Evolutionary conservation across 2,797 vertebrate genomes (phyloP), one percentile per base, ranked within the genome.

Genomic region (Falco concolor): DNA sequence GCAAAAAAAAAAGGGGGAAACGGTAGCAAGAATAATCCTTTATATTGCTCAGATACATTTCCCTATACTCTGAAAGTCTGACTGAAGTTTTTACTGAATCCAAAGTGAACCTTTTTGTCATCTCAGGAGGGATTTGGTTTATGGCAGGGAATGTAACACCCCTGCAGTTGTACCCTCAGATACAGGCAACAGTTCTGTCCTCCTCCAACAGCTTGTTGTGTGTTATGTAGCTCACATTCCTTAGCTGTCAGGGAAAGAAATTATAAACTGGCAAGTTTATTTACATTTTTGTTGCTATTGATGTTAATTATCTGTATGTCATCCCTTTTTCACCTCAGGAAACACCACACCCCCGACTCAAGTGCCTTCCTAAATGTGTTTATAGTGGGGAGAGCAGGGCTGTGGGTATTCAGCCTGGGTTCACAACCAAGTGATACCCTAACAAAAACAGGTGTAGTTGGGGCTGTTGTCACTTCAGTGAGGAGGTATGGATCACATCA

Each of bases 251-350:
- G 64, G 74, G 32, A 57, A 92, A 74, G 6, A 82, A 78, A 53
- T 12, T 7, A 68, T 34, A 42, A 30, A 14, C 34, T 22, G 6
- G 27, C 68, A n/a, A 30, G 5, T 84, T 92, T 87, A 50, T 83
- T 94, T 79, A 87, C 12, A 40, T 69, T 84, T 70, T 36, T 84
- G 38, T 87, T 89, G 52, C n/a, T 85, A 11, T 67, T 80, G 36
- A 61, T 68, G 44, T 73, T 63, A 67, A 54, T 79, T 68, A 80
- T 34, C 32, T 85, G 36, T 18, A 23, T 42, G 34, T 8, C 38
- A 61, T 64, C 59, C 12, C 23, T 73, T 80, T 72, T 87, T 72
- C 49, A 64, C 8, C 49, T 72, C 84, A 77, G 79, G 54, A 61
- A 87, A 81, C 36, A n/a, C 60, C 60, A 54, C 36, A 61, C 11